A percentile compares a stretch with the other conserved stretches of the same genome.
Evolutionary conservation across 2,797 vertebrate genomes (phyloP).

Genomic region (Allobates femoralis): DNA sequence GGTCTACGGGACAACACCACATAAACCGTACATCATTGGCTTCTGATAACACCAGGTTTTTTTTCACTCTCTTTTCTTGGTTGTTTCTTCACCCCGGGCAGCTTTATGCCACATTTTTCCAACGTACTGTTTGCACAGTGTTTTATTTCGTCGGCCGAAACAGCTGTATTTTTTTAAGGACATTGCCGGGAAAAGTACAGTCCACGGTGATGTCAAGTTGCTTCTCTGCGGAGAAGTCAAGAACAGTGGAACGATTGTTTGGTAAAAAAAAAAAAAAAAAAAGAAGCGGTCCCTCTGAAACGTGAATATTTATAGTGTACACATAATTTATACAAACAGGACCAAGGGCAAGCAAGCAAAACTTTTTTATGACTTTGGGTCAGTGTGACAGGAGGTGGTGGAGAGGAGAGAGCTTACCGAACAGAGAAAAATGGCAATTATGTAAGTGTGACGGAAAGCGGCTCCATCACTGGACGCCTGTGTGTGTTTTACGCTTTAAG

Average conservation of each 20-base stretch:
- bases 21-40: constrained; percentile 22
- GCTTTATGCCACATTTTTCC: constrained; percentile 69
- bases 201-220: constrained; percentile 73
- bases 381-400: constrained; percentile 64
- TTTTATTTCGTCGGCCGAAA: constrained; percentile 76
- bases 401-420: constrained; percentile 66
- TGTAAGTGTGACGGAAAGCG: constrained; percentile 60
- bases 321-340: constrained; percentile 76
- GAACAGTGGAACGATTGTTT: constrained; percentile 77
- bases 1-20: constrained; percentile 1
- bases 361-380: constrained; percentile 72
- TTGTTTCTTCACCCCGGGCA: constrained; percentile 59
- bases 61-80: constrained; percentile 50
- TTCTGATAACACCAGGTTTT: constrained; percentile 58
- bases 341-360: constrained; percentile 69
- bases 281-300: constrained; percentile 71
- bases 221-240: constrained; percentile 64
- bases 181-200: constrained; percentile 71
- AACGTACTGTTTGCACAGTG: constrained; percentile 69
- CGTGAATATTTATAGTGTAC: constrained; percentile 79
- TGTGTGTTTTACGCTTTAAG: constrained; percentile 38
- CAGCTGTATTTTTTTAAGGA: constrained; percentile 74
- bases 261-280: too few relatives aligned
- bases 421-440: constrained; percentile 66
- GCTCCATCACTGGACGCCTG: constrained; percentile 35